phyloP scores from a whole-genome alignment of 2,888 invertebrate species.

The Agonopterix arenella region DNA sequence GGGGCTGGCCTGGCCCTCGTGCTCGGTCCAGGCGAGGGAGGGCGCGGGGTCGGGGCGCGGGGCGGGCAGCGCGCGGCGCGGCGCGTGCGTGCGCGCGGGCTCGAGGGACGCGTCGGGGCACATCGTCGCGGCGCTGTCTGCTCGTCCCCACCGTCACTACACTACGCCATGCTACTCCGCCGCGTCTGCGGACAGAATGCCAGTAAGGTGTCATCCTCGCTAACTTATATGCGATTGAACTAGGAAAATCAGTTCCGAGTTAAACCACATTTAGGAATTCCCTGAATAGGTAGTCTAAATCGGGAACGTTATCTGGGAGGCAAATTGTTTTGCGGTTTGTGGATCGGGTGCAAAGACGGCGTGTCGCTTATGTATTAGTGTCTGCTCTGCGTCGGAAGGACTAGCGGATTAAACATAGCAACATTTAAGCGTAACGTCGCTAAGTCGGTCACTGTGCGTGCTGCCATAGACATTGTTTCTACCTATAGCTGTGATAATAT shows the following conservation, averaged over 20 bases:
- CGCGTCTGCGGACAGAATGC: not conserved
- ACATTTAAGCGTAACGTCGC: no score
- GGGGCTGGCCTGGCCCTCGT: conserved; percentile 40
- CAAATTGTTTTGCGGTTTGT: no score
- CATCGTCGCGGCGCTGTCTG: not conserved
- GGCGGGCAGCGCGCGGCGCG: conserved; percentile 28
- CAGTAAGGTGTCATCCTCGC: not conserved
- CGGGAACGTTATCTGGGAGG: no score
- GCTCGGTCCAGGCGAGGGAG: conserved; percentile 56
- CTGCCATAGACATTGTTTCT: no score
- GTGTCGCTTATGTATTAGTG: no score
- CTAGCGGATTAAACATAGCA: no score
- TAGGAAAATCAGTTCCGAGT: not conserved
- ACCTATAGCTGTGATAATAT: no score
- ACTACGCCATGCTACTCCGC: not conserved
- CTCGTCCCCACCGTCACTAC: not conserved
- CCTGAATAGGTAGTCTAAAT: no score
- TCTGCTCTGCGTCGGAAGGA: no score
- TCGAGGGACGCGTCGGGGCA: not conserved
- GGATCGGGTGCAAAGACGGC: no score
- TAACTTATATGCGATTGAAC: not conserved
- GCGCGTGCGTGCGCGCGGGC: conserved; percentile 19
- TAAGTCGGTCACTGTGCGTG: no score
- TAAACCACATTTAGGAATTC: no score
- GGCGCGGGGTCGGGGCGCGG: conserved; percentile 24